Percentiles rank a stretch among this genome's conserved stretches.
phyloP scores from a whole-genome alignment of 2,888 invertebrate genomes.

The Parasteatoda lunata region DNA sequence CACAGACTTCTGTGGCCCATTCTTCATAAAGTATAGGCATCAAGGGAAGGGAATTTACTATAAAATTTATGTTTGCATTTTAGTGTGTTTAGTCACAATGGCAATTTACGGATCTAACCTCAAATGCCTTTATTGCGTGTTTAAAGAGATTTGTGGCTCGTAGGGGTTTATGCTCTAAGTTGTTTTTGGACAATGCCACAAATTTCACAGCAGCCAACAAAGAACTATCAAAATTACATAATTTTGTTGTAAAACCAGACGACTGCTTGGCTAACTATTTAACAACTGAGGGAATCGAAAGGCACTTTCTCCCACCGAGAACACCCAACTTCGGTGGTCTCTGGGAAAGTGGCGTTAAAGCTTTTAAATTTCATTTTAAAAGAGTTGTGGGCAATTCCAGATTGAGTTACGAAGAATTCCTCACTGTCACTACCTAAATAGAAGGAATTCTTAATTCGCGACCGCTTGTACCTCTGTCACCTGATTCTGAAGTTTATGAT shows the following conservation, averaged over 20 bases:
- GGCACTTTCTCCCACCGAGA: neutral
- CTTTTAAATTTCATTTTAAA: neutral
- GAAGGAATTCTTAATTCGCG: too few relatives aligned
- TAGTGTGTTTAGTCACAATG: neutral
- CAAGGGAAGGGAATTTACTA: neutral
- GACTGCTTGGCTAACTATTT: neutral
- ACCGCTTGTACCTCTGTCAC: too few relatives aligned
- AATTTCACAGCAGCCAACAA: neutral
- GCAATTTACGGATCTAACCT: too few relatives aligned
- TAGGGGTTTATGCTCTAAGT: neutral
- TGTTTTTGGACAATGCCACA: neutral
- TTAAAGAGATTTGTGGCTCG: neutral
- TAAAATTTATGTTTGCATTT: neutral
- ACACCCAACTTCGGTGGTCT: neutral
- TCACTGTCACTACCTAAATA: too few relatives aligned
- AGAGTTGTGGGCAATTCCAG: too few relatives aligned
- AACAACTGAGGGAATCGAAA: neutral
- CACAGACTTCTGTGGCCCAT: neutral
- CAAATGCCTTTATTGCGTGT: neutral
- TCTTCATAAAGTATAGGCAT: neutral
- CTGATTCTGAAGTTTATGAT: too few relatives aligned
- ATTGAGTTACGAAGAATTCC: too few relatives aligned
- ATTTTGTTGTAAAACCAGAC: neutral
- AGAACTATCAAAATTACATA: neutral
- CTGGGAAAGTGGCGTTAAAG: too few relatives aligned